These are phyloP conservation scores for Ctenosaura bakeri DNA, from an alignment of 2,797 vertebrate species.

Conservation along the genomic window DNA sequence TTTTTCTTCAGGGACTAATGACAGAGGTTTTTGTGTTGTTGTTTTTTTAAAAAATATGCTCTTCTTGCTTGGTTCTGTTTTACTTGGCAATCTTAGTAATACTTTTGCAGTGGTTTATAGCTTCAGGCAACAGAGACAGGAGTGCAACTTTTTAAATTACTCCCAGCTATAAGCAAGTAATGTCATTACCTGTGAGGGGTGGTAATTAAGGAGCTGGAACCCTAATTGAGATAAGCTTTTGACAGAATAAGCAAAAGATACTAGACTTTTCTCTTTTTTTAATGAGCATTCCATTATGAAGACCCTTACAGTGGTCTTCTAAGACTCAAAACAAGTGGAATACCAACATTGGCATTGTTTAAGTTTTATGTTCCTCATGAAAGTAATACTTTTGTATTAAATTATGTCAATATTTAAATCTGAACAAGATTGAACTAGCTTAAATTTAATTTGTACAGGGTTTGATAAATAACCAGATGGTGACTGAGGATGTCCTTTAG, in stretches of 20 bases:
- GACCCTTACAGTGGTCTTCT: neutral
- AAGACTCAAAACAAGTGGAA: neutral
- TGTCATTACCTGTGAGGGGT: neutral
- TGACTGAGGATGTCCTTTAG: neutral
- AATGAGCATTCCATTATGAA: neutral
- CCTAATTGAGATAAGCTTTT: neutral
- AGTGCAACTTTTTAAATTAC: neutral
- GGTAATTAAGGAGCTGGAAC: neutral
- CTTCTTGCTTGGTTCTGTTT: neutral
- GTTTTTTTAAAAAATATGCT: neutral
- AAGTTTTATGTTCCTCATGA: neutral
- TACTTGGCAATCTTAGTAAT: neutral
- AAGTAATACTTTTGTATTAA: neutral
- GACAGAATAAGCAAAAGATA: neutral
- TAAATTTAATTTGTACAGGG: neutral
- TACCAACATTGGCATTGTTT: neutral
- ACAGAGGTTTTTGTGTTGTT: neutral
- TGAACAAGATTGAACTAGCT: neutral
- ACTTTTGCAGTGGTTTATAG: neutral
- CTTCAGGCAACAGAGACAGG: neutral
- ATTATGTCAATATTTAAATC: neutral
- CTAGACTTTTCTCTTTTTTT: neutral
- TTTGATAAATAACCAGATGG: neutral
- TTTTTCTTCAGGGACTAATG: conserved; percentile 15
- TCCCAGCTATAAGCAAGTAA: neutral